Evolutionary conservation across 2,888 invertebrate species (phyloP), one percentile per base, ranked within the genome.

Genomic region (Scrobipalpa costella): DNA sequence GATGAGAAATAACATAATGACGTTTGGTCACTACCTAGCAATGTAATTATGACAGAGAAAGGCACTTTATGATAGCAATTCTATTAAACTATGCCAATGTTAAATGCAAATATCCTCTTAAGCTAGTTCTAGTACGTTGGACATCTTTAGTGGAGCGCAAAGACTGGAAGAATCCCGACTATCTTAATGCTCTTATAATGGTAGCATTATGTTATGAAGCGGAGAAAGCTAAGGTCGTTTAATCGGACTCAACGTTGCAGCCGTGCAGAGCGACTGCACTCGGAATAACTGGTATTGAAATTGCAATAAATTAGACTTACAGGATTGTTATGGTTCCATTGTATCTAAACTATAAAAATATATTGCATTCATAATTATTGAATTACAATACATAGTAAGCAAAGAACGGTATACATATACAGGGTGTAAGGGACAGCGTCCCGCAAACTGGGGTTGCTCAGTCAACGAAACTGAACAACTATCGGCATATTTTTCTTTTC

Each of bases 141-240:
- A 70, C 69, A 71, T 76, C 76, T 75, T 81, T 73, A 78, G 68
- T 58, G 68, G 72, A 78, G 73, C 69, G 67, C 75, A 74, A 72
- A 80, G 80, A 76, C 71, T 77, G 50, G 50, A 52, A 27, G 50
- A 52, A 52, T 52, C 74, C 75, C 74, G 72, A 75, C 78, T 72
- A 80, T 81, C 80, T 76, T 88, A 89, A 90, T 88, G 88, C 73
- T 71, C 81, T 85, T 88, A 86, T 89, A 90, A 90, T 90, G 78
- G 76, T 73, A 73, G 70, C 76, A 85, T 84, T 81, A 85, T 78
- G 70, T 71, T 76, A 71, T 71, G 71, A 74, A 74, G 73, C 67
- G 70, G 83, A 78, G 87, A 88, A 88, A 88, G 86, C 85, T 75
- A 80, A 73, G 78, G 75, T 78, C 76, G 74, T 81, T 80, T 78